These are phyloP conservation scores for Sarcophaga subvicina DNA, from an alignment of 2,888 invertebrate species.

Conservation along the genomic window DNA sequence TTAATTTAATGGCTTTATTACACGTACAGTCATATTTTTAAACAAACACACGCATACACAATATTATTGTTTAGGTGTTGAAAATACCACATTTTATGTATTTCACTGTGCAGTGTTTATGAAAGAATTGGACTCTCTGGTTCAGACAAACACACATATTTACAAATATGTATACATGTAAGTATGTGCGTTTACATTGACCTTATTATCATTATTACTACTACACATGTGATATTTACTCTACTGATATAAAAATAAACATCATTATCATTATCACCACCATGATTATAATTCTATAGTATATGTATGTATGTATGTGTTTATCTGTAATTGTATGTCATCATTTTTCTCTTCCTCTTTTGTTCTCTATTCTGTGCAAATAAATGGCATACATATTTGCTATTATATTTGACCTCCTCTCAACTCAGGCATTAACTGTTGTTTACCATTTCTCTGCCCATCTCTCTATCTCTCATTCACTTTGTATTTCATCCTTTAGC, in stretches of 20 bases:
- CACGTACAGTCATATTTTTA: not conserved
- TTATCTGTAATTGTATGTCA: not conserved
- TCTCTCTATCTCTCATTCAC: no score
- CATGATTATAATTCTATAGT: not conserved
- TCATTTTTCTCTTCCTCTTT: not conserved
- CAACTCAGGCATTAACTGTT: not conserved
- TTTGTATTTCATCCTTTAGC: no score
- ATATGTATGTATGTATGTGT: not conserved
- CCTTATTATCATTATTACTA: conserved; percentile 41
- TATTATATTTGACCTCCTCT: no score
- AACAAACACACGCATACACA: not conserved
- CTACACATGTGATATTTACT: not conserved
- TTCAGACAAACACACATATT: not conserved
- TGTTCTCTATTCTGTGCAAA: not conserved
- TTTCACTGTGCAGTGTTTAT: conserved; percentile 12
- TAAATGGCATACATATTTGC: not conserved
- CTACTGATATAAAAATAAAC: not conserved
- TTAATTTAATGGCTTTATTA: not conserved
- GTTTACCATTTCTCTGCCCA: no score
- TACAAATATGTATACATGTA: no score
- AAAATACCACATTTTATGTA: conserved; percentile 14
- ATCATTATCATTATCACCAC: conserved; percentile 26
- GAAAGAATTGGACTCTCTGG: not conserved
- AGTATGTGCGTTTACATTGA: conserved; percentile 39
- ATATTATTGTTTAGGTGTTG: conserved; percentile 6